A percentile compares a stretch with the other conserved stretches of the same genome.
These are phyloP conservation scores for Prietella phreatophila DNA, from an alignment of 2,113 vertebrate genomes.

Conservation along the genomic window DNA sequence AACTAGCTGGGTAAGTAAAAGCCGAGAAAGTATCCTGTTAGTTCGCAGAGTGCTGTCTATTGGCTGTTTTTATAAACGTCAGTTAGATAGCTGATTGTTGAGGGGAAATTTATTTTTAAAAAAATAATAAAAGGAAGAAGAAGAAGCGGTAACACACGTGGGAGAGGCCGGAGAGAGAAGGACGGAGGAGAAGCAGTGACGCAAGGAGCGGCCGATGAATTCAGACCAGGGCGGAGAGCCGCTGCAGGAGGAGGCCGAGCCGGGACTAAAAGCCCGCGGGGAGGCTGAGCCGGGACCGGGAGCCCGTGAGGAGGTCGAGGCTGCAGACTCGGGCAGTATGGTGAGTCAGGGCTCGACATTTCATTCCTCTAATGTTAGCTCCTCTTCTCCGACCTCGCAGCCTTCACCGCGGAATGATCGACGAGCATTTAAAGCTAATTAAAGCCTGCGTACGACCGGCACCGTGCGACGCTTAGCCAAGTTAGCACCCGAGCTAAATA, in stretches of 20 bases:
- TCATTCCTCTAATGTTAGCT: not conserved
- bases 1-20: not conserved
- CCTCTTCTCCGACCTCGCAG: not conserved
- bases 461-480: not conserved
- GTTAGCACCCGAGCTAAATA: constrained; percentile 45
- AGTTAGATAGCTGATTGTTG: not conserved
- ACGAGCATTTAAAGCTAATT: not conserved
- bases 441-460: not conserved
- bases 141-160: constrained; percentile 57
- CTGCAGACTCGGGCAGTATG: constrained; percentile 73
- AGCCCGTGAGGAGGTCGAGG: constrained; percentile 68
- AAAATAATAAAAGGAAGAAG: not conserved
- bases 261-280: constrained; percentile 48
- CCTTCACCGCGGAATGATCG: not conserved
- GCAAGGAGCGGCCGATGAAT: constrained; percentile 80
- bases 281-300: constrained; percentile 72
- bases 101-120: not conserved
- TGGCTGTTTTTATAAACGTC: constrained; percentile 24
- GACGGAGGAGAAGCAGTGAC: constrained; percentile 72
- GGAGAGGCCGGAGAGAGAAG: constrained; percentile 67
- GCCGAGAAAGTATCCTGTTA: constrained; percentile 39
- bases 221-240: constrained; percentile 79
- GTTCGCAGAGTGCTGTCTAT: constrained; percentile 47
- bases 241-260: constrained; percentile 77
- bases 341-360: constrained; percentile 71